Conservation (phyloP, 2,113 vertebrate species). For the Bos taurus region DNA sequence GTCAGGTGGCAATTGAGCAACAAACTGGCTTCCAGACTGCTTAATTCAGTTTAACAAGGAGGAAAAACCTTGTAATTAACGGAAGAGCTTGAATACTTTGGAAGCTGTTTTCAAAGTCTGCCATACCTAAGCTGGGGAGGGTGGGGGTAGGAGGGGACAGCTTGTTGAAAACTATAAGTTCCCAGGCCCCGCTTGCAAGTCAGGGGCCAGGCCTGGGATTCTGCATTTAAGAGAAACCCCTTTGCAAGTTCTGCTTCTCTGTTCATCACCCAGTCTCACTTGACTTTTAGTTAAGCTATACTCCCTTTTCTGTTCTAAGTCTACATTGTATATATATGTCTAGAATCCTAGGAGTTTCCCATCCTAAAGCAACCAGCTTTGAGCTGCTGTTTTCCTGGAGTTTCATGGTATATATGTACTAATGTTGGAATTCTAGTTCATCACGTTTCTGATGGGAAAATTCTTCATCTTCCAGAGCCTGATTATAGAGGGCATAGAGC, state of each 20-base stretch:
- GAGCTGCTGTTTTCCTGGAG: not conserved
- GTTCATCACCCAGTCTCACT: not conserved
- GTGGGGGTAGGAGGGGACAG: not conserved
- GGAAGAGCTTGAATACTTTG: constrained; percentile 33
- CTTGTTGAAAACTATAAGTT: not conserved
- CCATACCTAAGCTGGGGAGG: not conserved
- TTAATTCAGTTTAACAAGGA: constrained; percentile 67
- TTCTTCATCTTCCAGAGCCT: not conserved
- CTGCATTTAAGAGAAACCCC: not conserved
- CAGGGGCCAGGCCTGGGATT: not conserved
- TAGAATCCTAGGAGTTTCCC: not conserved
- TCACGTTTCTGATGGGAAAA: not conserved
- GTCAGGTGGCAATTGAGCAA: constrained; percentile 71
- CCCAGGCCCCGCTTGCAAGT: not conserved
- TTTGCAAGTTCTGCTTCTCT: not conserved
- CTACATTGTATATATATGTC: not conserved
- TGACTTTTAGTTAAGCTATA: not conserved
- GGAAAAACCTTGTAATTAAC: constrained; percentile 66
- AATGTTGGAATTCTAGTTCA: not conserved
- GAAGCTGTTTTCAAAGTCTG: constrained; percentile 29
- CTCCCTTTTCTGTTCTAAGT: not conserved
- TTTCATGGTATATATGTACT: not conserved
- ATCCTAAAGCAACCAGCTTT: not conserved
- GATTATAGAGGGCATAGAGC: not conserved
- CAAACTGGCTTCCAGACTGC: constrained; percentile 58